These are phyloP conservation scores for Pungitius pungitius DNA, from an alignment of 2,113 vertebrate species.

Conservation along the genomic window DNA sequence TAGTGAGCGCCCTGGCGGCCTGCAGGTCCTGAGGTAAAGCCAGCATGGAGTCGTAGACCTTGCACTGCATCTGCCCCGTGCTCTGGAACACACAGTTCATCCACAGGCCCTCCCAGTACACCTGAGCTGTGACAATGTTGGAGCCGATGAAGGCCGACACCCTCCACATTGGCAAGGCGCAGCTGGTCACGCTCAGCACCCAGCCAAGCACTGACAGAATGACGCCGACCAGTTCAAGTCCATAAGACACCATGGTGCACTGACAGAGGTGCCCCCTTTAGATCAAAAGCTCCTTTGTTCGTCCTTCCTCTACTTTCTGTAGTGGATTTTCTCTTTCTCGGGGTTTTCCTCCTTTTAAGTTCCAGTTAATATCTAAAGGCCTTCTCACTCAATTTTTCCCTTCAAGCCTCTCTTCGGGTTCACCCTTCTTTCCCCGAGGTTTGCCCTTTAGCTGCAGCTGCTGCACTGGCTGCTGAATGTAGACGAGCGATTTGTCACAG, in stretches of 20 bases:
- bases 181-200: slow-evolving; percentile 85
- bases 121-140: slow-evolving; percentile 94
- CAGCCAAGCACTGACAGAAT: slow-evolving; percentile 86
- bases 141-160: slow-evolving; percentile 93
- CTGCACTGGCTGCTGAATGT: slow-evolving; percentile 10
- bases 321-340: background rate
- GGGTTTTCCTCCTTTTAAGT: background rate
- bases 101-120: slow-evolving; percentile 91
- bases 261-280: background rate
- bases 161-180: slow-evolving; percentile 92
- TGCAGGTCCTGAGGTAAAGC: slow-evolving; percentile 90
- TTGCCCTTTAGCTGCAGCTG: background rate
- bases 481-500: background rate
- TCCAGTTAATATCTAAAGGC: background rate
- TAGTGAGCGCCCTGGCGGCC: slow-evolving; percentile 88
- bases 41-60: slow-evolving; percentile 92
- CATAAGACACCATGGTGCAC: slow-evolving; percentile 82
- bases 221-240: slow-evolving; percentile 88
- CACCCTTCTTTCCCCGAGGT: background rate
- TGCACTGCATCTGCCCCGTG: slow-evolving; percentile 94
- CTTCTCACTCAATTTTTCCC: background rate
- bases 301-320: slow-evolving; percentile 8
- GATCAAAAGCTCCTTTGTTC: slow-evolving; percentile 2
- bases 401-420: background rate
- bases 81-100: slow-evolving; percentile 93